phyloP scores from a whole-genome alignment of 1,140 invertebrate species.

The Danaus plexippus region DNA sequence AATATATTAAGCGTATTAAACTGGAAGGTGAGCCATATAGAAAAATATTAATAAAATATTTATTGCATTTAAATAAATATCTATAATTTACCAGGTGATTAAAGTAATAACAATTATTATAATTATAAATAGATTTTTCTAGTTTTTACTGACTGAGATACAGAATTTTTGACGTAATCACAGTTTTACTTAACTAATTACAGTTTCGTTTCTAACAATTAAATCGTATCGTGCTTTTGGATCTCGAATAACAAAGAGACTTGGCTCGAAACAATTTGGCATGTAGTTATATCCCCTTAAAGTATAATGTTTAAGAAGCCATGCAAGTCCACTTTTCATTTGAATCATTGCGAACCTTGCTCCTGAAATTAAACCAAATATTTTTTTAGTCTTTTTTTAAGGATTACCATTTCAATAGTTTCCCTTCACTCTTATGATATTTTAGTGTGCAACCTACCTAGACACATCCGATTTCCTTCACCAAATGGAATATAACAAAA shows the following conservation, averaged over 20 bases:
- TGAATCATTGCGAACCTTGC: constrained; percentile 67
- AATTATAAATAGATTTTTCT: neutral
- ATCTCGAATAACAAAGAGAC: constrained; percentile 18
- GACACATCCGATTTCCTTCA: constrained; percentile 78
- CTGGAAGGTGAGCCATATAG: no score
- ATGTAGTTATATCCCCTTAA: constrained; percentile 20
- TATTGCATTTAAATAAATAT: neutral
- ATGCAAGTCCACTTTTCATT: constrained; percentile 50
- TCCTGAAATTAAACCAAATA: constrained; percentile 16
- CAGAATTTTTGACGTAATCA: no score
- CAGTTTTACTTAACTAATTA: no score
- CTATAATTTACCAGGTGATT: neutral
- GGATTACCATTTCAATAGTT: no score
- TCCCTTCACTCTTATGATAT: no score
- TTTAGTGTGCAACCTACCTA: constrained; percentile 49
- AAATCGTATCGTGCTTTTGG: constrained; percentile 16
- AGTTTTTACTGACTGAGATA: no score
- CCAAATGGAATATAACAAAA: constrained; percentile 78
- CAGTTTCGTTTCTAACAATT: constrained; percentile 6
- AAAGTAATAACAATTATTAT: neutral
- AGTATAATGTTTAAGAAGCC: constrained; percentile 39
- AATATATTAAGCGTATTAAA: no score
- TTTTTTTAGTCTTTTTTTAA: constrained; percentile 6
- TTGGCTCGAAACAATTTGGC: constrained; percentile 10
- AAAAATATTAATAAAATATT: neutral